These are phyloP conservation scores for Pangasius krempfi DNA, from an alignment of 2,797 vertebrate genomes.

Conservation along the genomic window DNA sequence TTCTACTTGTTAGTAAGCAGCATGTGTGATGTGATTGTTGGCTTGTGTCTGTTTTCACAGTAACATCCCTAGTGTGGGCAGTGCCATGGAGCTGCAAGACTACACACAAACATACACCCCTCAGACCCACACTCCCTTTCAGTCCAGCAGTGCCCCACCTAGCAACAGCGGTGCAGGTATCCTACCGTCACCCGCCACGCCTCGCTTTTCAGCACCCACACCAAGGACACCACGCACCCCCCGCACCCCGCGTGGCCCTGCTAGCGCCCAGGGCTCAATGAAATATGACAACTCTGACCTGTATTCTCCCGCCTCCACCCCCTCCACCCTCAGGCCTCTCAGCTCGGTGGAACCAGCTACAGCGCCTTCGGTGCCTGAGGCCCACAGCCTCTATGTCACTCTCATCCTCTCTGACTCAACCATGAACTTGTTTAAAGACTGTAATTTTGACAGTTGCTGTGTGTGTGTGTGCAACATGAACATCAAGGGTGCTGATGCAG, in stretches of 20 bases:
- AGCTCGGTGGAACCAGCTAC: constrained; percentile 97
- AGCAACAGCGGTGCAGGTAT: constrained; percentile 91
- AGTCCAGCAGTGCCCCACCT: constrained; percentile 92
- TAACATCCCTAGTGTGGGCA: constrained; percentile 87
- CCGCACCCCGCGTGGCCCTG: constrained; percentile 91
- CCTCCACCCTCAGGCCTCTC: constrained; percentile 92
- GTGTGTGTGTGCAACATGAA: constrained; percentile 99
- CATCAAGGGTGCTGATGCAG: constrained; percentile 96
- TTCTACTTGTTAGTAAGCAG: neutral
- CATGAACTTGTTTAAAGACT: constrained; percentile 98
- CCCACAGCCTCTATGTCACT: constrained; percentile 97
- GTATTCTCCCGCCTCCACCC: constrained; percentile 96
- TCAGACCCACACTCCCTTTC: constrained; percentile 92
- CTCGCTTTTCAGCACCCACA: constrained; percentile 90
- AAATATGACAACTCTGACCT: constrained; percentile 97
- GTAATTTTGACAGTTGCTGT: constrained; percentile 99
- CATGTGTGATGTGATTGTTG: neutral
- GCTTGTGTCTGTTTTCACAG: constrained; percentile 52
- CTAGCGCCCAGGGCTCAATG: constrained; percentile 93
- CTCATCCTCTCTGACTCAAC: constrained; percentile 98
- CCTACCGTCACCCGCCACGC: constrained; percentile 95
- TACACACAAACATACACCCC: constrained; percentile 93
- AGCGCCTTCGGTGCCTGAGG: constrained; percentile 93
- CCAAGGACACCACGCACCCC: constrained; percentile 94
- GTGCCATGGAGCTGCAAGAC: constrained; percentile 88